Evolutionary conservation across 2,888 invertebrate genomes (phyloP), one percentile per base, ranked within the genome.

Genomic region (Macaria liturata): DNA sequence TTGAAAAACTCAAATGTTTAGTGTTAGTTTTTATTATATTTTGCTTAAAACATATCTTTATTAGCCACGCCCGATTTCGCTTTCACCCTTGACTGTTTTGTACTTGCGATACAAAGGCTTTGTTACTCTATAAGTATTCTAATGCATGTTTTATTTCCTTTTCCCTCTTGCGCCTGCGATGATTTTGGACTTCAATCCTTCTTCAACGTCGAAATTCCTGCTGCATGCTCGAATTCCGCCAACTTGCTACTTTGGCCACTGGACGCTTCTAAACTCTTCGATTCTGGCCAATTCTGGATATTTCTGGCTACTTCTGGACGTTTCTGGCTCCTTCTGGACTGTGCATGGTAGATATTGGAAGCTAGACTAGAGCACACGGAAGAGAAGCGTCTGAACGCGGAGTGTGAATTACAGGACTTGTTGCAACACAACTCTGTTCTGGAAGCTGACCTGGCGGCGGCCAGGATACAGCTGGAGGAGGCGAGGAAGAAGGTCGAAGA

Each of bases 391-490:
- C 88, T 94, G 76, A 92, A 88, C 56, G 88, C 95, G 30, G 95
- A 95, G 89, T 83, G 78, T 81, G 84, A 83, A 80, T 83, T 83
- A 62, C 94, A 95, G 86, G 94, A 94, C 73, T 83, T 95, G 64
- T 84, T 94, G 62, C 93, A 94, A 74, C 94, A 95, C 77, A 95
- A 95, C 80, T 93, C 94, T 64, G 93, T 94, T 60, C 81, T 95
- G 48, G 94, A 95, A 71, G 90, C 90, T 9, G 93, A 93, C 78
- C 81, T 94, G 63, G 86, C 83, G 44, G 90, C 93, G 47, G 77
- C 94, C 39, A 92, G 88, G 71, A 83, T 80, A 61, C 93, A 93
- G 67, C 71, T 91, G 55, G 82, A 85, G 46, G 86, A 88, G 44
- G 80, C 88, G 48, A 84, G 83, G 61, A 70, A 61, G 57, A 81